These are phyloP conservation scores for Leucophenga varia DNA, from an alignment of 1,140 invertebrate genomes.

Conservation along the genomic window DNA sequence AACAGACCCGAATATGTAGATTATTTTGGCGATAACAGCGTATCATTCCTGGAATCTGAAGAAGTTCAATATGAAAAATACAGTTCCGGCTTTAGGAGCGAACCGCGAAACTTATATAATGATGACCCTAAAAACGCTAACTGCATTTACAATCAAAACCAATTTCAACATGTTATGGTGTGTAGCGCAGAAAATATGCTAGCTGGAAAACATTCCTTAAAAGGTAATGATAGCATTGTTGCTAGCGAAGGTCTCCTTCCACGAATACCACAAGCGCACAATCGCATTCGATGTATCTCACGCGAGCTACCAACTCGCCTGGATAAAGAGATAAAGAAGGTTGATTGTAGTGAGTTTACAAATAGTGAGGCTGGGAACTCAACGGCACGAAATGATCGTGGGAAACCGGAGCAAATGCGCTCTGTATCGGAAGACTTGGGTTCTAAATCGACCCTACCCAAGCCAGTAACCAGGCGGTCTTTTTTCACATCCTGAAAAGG, in stretches of 20 bases:
- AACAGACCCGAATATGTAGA: constrained; percentile 44
- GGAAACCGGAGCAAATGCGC: constrained; percentile 54
- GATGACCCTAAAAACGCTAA: constrained; percentile 37
- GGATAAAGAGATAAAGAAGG: too few relatives aligned
- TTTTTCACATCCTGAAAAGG: constrained; percentile 55
- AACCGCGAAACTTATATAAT: constrained; percentile 55
- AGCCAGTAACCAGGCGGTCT: constrained; percentile 48
- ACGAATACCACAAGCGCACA: constrained; percentile 47
- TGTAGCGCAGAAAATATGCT: constrained; percentile 47
- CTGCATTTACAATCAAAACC: constrained; percentile 26
- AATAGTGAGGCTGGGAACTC: too few relatives aligned
- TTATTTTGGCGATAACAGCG: constrained; percentile 47
- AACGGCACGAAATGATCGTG: constrained; percentile 24
- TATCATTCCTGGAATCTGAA: constrained; percentile 48
- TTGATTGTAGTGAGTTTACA: too few relatives aligned
- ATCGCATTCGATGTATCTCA: constrained; percentile 42
- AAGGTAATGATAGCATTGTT: too few relatives aligned
- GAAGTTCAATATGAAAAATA: constrained; percentile 54
- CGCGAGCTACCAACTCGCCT: constrained; percentile 41
- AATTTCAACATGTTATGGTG: constrained; percentile 31
- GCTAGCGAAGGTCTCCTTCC: constrained; percentile 33
- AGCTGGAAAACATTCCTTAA: constrained; percentile 4
- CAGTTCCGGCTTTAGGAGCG: constrained; percentile 47
- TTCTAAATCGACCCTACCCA: constrained; percentile 35
- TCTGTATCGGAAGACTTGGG: constrained; percentile 55